Percentiles rank a stretch among this genome's conserved stretches.
Conservation (phyloP, 2,113 vertebrate species). For the Castor canadensis region DNA sequence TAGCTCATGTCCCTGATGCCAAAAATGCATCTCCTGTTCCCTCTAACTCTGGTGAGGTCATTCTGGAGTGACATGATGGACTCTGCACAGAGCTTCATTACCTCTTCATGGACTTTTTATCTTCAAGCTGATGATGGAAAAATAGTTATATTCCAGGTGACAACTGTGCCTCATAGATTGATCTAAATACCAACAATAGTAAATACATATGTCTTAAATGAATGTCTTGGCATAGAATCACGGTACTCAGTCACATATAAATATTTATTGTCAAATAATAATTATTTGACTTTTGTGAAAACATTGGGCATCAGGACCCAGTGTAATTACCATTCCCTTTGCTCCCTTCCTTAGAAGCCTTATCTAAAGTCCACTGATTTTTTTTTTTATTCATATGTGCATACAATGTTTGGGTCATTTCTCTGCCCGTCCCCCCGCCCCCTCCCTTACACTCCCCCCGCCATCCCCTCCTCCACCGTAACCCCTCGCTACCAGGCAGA, state of each 20-base stretch:
- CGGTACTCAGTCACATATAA: neutral
- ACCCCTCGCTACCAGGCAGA: no score
- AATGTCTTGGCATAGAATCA: neutral
- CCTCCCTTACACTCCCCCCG: no score
- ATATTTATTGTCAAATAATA: conserved; percentile 15
- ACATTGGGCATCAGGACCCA: neutral
- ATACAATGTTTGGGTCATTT: no score
- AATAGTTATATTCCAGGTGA: conserved; percentile 97
- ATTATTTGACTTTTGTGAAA: conserved; percentile 10
- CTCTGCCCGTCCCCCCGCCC: no score
- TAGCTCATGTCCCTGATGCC: conserved; percentile 96
- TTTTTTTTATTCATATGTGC: no score
- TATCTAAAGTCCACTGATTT: neutral
- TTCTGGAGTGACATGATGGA: conserved; percentile 97
- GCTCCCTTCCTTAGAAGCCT: neutral
- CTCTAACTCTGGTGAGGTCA: conserved; percentile 92
- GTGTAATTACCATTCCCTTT: neutral
- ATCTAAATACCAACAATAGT: conserved; percentile 12
- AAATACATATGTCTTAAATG: neutral
- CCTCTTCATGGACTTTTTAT: conserved; percentile 97
- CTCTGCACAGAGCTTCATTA: conserved; percentile 96
- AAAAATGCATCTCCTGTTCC: conserved; percentile 95
- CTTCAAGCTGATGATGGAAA: conserved; percentile 97
- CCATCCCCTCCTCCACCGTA: no score
- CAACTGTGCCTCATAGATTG: neutral